Percentiles rank a stretch among this genome's conserved stretches.
These are phyloP conservation scores for Balaeniceps rex DNA, from an alignment of 2,113 vertebrate species.

Conservation along the genomic window DNA sequence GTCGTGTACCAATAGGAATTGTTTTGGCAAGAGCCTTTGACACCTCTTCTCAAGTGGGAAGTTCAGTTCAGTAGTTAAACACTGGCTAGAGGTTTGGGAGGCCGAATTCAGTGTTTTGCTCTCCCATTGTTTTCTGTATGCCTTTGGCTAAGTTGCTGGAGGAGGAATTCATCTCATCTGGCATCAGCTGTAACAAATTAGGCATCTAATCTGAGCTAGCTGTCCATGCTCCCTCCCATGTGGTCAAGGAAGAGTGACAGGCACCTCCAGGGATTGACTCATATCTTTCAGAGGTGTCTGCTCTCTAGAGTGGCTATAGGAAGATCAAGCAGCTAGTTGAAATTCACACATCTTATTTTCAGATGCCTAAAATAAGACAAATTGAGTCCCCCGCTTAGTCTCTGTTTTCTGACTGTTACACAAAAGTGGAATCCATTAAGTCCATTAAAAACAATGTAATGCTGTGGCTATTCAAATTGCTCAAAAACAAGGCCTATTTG, in stretches of 20 bases:
- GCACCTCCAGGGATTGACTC: neutral
- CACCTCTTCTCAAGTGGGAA: neutral
- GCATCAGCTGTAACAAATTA: neutral
- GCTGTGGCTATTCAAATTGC: neutral
- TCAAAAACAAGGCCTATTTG: neutral
- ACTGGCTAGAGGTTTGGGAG: neutral
- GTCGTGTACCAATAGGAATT: neutral
- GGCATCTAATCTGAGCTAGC: neutral
- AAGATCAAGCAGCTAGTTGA: neutral
- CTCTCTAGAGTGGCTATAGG: neutral
- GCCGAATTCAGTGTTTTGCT: neutral
- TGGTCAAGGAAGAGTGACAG: neutral
- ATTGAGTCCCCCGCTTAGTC: neutral
- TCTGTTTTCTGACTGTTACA: neutral
- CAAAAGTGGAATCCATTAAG: neutral
- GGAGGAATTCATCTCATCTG: neutral
- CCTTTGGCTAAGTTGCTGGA: neutral
- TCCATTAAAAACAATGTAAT: neutral
- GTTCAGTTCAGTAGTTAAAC: neutral
- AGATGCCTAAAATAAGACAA: neutral
- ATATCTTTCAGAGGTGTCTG: neutral
- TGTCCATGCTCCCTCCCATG: neutral
- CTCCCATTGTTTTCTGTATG: slow-evolving; percentile 8
- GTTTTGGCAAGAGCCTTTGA: neutral
- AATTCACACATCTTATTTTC: neutral